A percentile compares a stretch with the other conserved stretches of the same genome.
These are phyloP conservation scores for Microvelia longipes DNA, from an alignment of 1,140 invertebrate species.

Conservation along the genomic window DNA sequence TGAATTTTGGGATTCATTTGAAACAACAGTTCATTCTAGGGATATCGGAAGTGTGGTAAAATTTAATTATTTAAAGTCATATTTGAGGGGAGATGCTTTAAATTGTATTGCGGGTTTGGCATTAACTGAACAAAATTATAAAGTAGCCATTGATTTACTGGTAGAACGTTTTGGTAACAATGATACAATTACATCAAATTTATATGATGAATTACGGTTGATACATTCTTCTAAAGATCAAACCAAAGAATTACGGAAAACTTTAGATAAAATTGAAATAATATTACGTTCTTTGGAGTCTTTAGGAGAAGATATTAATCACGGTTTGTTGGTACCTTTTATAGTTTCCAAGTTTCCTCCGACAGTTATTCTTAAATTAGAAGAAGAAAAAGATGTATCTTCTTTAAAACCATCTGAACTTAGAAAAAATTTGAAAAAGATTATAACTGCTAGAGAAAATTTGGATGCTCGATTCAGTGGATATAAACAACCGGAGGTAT, in stretches of 20 bases:
- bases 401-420: neutral
- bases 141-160: neutral
- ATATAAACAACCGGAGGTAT: neutral
- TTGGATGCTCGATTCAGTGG: neutral
- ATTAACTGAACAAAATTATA: too few species aligned
- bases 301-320: neutral
- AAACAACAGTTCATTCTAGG: neutral
- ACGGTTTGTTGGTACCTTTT: neutral
- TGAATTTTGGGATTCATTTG: neutral
- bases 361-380: neutral
- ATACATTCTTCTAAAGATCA: neutral
- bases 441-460: neutral
- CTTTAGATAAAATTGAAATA: neutral
- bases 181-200: neutral
- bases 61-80: neutral
- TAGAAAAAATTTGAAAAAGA: neutral
- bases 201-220: neutral
- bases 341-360: neutral
- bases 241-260: neutral
- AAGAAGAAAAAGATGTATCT: neutral
- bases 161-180: neutral
- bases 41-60: neutral
- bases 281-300: neutral
- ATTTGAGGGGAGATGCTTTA: neutral
- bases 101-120: neutral